Conservation (phyloP, 2,113 vertebrate genomes). For the Cichladusa arquata region DNA sequence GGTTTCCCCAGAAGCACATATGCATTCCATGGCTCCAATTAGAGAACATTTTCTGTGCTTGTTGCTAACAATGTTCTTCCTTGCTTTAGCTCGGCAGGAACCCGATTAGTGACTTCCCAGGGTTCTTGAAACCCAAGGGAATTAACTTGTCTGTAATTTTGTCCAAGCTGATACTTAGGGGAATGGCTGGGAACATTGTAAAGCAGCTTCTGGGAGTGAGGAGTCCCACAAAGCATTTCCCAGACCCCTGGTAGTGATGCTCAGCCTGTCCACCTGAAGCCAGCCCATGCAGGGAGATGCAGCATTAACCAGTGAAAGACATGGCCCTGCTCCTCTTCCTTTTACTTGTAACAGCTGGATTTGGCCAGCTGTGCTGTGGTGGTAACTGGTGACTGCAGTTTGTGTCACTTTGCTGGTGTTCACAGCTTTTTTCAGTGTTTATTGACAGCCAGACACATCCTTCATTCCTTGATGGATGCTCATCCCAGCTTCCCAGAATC, state of each 20-base stretch:
- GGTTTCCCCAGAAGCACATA: background rate
- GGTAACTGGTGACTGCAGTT: background rate
- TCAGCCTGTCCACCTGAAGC: background rate
- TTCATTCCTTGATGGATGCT: background rate
- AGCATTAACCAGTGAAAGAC: background rate
- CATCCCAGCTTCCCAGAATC: background rate
- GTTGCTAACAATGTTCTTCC: background rate
- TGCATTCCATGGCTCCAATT: background rate
- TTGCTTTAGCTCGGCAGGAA: background rate
- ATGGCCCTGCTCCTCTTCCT: background rate
- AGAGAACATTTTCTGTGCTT: background rate
- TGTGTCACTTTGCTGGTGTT: background rate
- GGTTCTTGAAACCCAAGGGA: background rate
- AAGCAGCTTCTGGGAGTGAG: background rate
- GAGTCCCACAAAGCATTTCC: background rate
- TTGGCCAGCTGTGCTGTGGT: background rate
- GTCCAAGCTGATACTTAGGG: background rate
- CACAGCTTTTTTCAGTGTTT: background rate
- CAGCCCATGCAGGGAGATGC: background rate
- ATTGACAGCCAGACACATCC: background rate
- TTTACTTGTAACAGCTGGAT: background rate
- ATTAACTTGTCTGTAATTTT: constrained; percentile 5
- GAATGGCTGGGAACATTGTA: background rate
- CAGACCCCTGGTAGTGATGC: background rate
- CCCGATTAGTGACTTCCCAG: background rate